A percentile compares a stretch with the other conserved stretches of the same genome.
phyloP scores from a whole-genome alignment of 2,113 vertebrate genomes.

The Myrmophylax atrothorax region DNA sequence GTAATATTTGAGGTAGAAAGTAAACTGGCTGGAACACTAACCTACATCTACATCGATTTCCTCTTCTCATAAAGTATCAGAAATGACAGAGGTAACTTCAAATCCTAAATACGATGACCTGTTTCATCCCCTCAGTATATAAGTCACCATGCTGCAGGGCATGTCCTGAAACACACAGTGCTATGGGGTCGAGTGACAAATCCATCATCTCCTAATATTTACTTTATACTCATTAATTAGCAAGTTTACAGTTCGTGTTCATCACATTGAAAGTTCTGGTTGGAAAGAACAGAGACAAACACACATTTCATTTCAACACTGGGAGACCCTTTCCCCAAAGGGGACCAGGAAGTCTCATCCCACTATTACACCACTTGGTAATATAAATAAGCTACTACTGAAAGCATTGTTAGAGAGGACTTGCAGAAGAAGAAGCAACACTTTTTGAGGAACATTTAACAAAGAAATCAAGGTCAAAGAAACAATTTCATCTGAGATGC shows the following conservation, averaged over 20 bases:
- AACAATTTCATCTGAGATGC: neutral
- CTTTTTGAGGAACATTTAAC: neutral
- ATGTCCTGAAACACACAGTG: neutral
- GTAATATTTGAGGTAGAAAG: neutral
- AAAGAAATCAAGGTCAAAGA: neutral
- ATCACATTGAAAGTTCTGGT: neutral
- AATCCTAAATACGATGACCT: neutral
- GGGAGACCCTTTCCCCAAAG: neutral
- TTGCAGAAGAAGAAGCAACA: neutral
- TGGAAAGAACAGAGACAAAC: neutral
- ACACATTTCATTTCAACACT: neutral
- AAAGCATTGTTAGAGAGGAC: neutral
- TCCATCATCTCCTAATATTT: neutral
- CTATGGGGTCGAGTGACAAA: neutral
- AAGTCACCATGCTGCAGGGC: neutral
- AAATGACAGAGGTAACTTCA: neutral
- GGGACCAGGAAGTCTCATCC: neutral
- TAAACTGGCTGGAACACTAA: neutral
- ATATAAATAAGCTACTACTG: neutral
- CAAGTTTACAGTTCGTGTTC: neutral
- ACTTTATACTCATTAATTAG: neutral
- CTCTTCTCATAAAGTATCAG: neutral
- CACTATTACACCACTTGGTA: neutral
- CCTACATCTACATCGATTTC: neutral
- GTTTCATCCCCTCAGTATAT: neutral